Percentiles rank a stretch among this genome's conserved stretches.
Conservation (phyloP, 2,888 invertebrate species). For the Dolichopus griseipennis region DNA sequence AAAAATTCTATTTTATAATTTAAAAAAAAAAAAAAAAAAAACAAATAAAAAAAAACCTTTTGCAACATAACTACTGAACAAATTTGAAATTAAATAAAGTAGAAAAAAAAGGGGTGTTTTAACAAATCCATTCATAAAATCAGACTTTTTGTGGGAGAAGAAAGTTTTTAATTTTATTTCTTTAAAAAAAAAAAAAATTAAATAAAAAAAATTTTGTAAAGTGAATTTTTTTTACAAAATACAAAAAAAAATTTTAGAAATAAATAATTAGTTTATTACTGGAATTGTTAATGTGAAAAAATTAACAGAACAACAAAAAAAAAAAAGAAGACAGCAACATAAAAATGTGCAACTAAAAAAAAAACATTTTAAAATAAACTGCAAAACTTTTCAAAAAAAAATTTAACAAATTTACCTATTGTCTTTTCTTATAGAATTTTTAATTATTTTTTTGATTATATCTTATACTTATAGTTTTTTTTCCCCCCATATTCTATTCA, state of each 20-base stretch:
- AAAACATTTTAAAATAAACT: too few species aligned
- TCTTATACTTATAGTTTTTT: background rate
- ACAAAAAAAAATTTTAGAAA: background rate
- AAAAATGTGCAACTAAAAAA: too few species aligned
- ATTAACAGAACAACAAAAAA: too few species aligned
- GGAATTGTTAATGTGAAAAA: too few species aligned
- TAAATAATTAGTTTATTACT: background rate
- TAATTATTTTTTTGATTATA: constrained; percentile 5
- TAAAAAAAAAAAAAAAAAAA: background rate
- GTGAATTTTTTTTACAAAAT: background rate
- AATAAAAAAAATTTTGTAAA: background rate
- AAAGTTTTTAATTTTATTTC: background rate
- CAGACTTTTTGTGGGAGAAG: background rate
- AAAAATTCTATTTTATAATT: background rate
- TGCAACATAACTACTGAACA: background rate
- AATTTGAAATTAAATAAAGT: background rate
- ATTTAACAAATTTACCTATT: background rate
- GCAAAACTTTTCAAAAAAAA: background rate
- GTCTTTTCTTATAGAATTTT: background rate
- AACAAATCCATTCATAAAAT: background rate
- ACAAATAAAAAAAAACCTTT: background rate
- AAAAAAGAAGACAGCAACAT: too few species aligned
- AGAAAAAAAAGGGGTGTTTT: background rate
- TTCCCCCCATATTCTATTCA: too few species aligned
- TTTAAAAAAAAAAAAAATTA: background rate